A percentile compares a stretch with the other conserved stretches of the same genome.
Conservation (phyloP, 2,113 vertebrate genomes). For the Poecile atricapillus region DNA sequence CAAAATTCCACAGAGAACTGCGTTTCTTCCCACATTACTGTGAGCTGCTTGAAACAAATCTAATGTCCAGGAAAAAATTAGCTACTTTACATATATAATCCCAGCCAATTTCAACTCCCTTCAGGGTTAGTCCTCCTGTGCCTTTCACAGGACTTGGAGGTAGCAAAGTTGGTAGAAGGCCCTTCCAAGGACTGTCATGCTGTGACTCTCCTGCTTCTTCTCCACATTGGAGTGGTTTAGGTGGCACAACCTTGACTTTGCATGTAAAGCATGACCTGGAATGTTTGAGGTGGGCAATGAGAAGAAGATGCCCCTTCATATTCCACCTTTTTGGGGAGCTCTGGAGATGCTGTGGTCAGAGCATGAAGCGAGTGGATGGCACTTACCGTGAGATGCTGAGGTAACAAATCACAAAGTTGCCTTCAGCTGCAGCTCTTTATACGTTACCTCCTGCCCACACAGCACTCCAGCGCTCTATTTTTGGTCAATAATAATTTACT, state of each 20-base stretch:
- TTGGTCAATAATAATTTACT: constrained; percentile 66
- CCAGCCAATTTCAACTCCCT: neutral
- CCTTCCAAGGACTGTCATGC: neutral
- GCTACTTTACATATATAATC: neutral
- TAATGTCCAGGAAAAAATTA: neutral
- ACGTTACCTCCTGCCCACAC: constrained; percentile 26
- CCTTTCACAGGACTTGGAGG: neutral
- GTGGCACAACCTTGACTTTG: neutral
- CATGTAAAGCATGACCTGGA: neutral
- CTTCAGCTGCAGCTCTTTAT: constrained; percentile 35
- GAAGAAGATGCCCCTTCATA: neutral
- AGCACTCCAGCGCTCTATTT: constrained; percentile 48
- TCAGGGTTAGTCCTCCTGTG: neutral
- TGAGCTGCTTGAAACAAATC: neutral
- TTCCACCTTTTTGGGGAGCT: neutral
- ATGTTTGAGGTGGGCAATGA: neutral
- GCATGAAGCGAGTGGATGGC: neutral
- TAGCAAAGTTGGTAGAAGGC: neutral
- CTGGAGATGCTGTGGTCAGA: neutral
- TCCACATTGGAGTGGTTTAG: neutral
- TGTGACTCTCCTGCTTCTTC: neutral
- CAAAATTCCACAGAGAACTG: neutral
- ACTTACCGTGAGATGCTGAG: constrained; percentile 56
- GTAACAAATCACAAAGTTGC: neutral
- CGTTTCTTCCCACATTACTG: neutral